Conservation (phyloP, 2,113 vertebrate genomes). For the Glareola pratincola region DNA sequence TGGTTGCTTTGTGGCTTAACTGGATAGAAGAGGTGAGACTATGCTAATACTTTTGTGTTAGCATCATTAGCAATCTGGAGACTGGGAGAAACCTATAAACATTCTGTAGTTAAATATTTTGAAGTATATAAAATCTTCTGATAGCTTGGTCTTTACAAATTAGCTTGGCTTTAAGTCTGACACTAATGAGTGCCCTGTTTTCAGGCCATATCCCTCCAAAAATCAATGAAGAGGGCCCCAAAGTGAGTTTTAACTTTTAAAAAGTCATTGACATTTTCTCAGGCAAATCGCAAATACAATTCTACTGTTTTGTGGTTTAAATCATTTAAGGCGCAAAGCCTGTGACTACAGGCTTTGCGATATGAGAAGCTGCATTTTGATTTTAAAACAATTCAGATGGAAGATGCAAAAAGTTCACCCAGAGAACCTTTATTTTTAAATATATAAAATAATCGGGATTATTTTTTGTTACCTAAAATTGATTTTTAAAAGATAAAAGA, state of each 20-base stretch:
- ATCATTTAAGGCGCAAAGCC: not conserved
- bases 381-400: not conserved
- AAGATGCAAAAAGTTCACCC: not conserved
- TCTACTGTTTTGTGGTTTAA: not conserved
- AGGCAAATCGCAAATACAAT: not conserved
- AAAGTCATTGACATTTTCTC: not conserved
- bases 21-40: not conserved
- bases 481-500: not conserved
- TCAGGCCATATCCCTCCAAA: not conserved
- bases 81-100: not conserved
- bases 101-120: not conserved
- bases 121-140: not conserved
- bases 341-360: not conserved
- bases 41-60: not conserved
- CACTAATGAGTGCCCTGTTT: not conserved
- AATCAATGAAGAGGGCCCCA: not conserved
- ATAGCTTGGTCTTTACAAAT: not conserved
- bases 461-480: not conserved
- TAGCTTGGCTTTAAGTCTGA: not conserved
- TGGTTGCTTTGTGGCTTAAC: not conserved
- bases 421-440: not conserved
- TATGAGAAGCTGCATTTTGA: not conserved
- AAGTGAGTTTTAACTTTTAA: not conserved
- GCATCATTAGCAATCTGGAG: not conserved
- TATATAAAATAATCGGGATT: accelerated